Base-by-base conservation (phyloP, 1,140 invertebrate species). In the Delia radicum region DNA sequence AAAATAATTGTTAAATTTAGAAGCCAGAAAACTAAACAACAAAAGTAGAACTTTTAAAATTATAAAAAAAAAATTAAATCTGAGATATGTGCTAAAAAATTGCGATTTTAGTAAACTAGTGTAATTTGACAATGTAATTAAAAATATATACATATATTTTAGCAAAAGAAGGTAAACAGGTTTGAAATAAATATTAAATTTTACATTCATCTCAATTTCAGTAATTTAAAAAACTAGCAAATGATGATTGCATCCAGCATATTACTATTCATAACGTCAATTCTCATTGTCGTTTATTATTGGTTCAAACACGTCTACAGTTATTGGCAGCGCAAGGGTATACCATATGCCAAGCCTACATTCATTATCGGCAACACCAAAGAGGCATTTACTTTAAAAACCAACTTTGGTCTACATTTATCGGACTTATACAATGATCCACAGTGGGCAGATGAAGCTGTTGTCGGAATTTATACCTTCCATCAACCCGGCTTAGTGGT, bases 401-500 rank as follows among this genome's bases (percentile, higher is more conserved):
- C 74, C 6, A 79, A 78, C 0, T 80, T 82, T 73, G 81, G 80
- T 18, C 0, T 85, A 69, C 79, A 82, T 33, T 63, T 86, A 0
- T 80, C 79, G 3, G 76, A 82, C 0, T 42, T 86, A 1, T 86
- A 86, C 46, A 79, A 78, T 12, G 77, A 86, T 76, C 76, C 77
- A 0, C 75, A 67, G 3, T 76, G 81, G 15, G 24, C 78, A 69
- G 73, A 84, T 33, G 84, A 84, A n/a, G 79, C 85, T 7, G 81
- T 80, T 1, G 80, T 88, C 26, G 88, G 88, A 12, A 82, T 88
- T 18, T 88, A 87, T 77, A 81, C 86, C 29, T 78, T 87, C 3
- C 80, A 86, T 61, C 78, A 82, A 29, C 89, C 90, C 0, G 82
- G 78, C 0, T 72, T 91, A 13, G 75, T 90, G 1, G 78, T 90